phyloP scores from a whole-genome alignment of 2,113 vertebrate genomes.

The Crotalus viridis region DNA sequence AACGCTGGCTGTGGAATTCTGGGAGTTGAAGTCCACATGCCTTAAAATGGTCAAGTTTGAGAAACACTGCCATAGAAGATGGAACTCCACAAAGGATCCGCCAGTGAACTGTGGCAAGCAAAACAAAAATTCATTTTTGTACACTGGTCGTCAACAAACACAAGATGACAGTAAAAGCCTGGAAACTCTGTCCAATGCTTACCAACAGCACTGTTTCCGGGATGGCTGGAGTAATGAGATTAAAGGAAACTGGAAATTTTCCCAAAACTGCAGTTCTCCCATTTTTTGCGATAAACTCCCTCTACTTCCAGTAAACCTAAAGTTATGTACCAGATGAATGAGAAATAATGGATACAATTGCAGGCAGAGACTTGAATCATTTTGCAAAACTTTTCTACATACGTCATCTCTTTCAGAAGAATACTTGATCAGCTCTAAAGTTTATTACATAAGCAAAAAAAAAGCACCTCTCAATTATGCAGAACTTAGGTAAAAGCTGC shows the following conservation, averaged over 20 bases:
- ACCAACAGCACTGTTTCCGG: not conserved
- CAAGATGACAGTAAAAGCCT: not conserved
- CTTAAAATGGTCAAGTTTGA: no score
- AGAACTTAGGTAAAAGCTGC: not conserved
- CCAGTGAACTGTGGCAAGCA: not conserved
- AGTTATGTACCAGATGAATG: not conserved
- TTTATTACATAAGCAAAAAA: not conserved
- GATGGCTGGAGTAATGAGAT: not conserved
- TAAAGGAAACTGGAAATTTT: not conserved
- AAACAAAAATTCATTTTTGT: not conserved
- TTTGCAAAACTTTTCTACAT: not conserved
- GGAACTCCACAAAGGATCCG: not conserved
- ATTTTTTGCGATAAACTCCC: not conserved
- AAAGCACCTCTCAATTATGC: not conserved
- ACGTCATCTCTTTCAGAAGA: not conserved
- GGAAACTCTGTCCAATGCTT: not conserved
- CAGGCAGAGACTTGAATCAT: not conserved
- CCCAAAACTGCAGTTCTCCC: not conserved
- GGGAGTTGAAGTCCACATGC: no score
- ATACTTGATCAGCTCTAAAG: not conserved
- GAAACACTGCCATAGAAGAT: no score
- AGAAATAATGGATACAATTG: not conserved
- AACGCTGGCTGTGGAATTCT: no score
- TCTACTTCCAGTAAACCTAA: not conserved
- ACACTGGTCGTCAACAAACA: not conserved